Evolutionary conservation across 2,797 vertebrate genomes (phyloP), one percentile per base, ranked within the genome.

Genomic region (Ciconia nigra): DNA sequence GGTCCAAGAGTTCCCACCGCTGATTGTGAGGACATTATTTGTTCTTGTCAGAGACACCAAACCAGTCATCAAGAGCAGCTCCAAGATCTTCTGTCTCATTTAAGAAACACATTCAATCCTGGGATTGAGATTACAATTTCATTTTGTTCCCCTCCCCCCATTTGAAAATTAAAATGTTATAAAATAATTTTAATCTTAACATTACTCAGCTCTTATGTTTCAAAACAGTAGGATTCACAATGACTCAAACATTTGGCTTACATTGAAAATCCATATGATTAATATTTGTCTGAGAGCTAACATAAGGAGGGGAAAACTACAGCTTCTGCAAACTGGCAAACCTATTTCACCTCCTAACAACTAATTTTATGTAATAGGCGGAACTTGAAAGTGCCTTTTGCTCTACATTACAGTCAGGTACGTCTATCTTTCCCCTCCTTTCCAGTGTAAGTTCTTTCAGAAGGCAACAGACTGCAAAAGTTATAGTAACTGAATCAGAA

Each of bases 131-230:
- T 62, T 35, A 80, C 85, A 5, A 47, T 67, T 86, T 74, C 63
- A 42, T 70, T 97, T 89, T 80, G 73, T 52, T 71, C 28, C 8
- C 41, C 20, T 47, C 24, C 51, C 29, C 7, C 58, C 80, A 81
- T 72, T 39, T 84, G 39, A 77, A 93, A 94, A 94, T 87, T 79
- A 89, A 91, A 93, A 66, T 35, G 55, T 77, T 70, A 47, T 47
- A 74, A 82, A 92, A 42, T 58, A 65, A 92, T 84, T 90, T 81
- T 20, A 62, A 76, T 84, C 42, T 66, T 87, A 89, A 73, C 25
- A 85, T 92, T 93, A 95, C 83, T 93, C 92, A 94, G 88, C 81
- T 83, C 29, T 95, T 93, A 66, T 59, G 86, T 94, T 96, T 95
- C 67, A 85, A 90, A 96, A 94, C 71, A 89, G 31, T 37, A 69